Conservation (phyloP, 2,797 vertebrate species). For the Menidia menidia region DNA sequence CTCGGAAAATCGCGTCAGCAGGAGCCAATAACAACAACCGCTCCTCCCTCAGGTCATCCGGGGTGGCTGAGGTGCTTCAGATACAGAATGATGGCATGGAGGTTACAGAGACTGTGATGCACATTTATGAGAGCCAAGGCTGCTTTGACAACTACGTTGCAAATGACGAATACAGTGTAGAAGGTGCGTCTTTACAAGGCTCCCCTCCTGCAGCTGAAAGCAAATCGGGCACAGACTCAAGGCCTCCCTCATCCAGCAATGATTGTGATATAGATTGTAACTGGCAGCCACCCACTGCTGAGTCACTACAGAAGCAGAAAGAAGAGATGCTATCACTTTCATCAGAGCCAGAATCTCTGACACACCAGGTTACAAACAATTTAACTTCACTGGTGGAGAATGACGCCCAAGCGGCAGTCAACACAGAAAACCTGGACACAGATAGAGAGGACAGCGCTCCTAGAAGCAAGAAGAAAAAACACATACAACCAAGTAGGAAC, state of each 20-base stretch:
- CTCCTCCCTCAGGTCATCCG: constrained; percentile 59
- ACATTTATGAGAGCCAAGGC: constrained; percentile 77
- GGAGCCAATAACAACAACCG: constrained; percentile 56
- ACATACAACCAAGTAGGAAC: constrained; percentile 36
- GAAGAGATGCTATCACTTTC: constrained; percentile 79
- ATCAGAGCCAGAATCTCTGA: constrained; percentile 63
- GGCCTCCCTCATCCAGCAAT: constrained; percentile 64
- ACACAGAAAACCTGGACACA: constrained; percentile 24
- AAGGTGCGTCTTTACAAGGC: constrained; percentile 41
- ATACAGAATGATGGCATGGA: constrained; percentile 74
- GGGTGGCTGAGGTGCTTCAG: constrained; percentile 76
- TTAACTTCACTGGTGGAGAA: constrained; percentile 34
- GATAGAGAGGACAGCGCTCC: constrained; percentile 31
- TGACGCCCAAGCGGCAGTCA: constrained; percentile 25
- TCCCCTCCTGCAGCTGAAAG: constrained; percentile 41
- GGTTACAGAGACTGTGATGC: constrained; percentile 78
- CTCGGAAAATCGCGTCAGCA: constrained; percentile 62
- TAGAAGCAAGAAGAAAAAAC: constrained; percentile 55
- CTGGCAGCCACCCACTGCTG: constrained; percentile 62
- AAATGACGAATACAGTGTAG: constrained; percentile 65
- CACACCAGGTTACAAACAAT: constrained; percentile 46
- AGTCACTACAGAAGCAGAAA: constrained; percentile 65
- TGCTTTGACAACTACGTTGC: constrained; percentile 73
- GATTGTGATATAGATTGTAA: constrained; percentile 76
- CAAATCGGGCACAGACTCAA: constrained; percentile 58